These are phyloP conservation scores for Coenonympha glycerion DNA, from an alignment of 2,888 invertebrate genomes.

Conservation along the genomic window DNA sequence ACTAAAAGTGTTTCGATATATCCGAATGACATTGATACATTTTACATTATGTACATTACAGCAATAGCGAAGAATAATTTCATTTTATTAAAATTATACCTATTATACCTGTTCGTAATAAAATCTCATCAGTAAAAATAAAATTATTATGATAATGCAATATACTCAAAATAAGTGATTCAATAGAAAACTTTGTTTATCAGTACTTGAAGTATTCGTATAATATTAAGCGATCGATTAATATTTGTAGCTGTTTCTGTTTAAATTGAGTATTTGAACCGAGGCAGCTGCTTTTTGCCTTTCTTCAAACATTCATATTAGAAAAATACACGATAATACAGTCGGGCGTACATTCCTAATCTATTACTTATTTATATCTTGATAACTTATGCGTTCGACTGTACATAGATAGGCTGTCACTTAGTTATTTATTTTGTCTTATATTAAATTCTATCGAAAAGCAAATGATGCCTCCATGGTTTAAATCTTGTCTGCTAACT, in stretches of 20 bases:
- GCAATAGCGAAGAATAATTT: too few relatives aligned
- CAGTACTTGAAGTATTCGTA: conserved; percentile 12
- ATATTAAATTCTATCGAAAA: too few relatives aligned
- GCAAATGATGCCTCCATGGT: too few relatives aligned
- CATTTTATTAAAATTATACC: too few relatives aligned
- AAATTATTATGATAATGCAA: too few relatives aligned
- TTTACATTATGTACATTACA: too few relatives aligned
- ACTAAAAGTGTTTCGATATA: too few relatives aligned
- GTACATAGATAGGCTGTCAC: conserved; percentile 39
- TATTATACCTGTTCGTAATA: too few relatives aligned
- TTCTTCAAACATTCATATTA: conserved; percentile 71
- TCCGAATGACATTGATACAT: too few relatives aligned
- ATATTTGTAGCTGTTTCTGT: conserved; percentile 12
- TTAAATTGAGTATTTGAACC: not conserved
- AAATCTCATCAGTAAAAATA: too few relatives aligned
- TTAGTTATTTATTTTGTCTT: conserved; percentile 65
- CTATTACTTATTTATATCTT: conserved; percentile 23
- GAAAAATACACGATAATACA: conserved; percentile 50
- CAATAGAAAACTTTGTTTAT: not conserved
- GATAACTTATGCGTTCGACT: conserved; percentile 33
- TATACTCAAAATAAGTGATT: too few relatives aligned
- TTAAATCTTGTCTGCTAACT: too few relatives aligned
- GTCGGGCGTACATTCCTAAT: conserved; percentile 38
- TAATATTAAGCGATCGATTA: conserved; percentile 13
- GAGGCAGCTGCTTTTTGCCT: conserved; percentile 37